Evolutionary conservation across 2,113 vertebrate species (phyloP).

Genomic region (Ploceus nigricollis): DNA sequence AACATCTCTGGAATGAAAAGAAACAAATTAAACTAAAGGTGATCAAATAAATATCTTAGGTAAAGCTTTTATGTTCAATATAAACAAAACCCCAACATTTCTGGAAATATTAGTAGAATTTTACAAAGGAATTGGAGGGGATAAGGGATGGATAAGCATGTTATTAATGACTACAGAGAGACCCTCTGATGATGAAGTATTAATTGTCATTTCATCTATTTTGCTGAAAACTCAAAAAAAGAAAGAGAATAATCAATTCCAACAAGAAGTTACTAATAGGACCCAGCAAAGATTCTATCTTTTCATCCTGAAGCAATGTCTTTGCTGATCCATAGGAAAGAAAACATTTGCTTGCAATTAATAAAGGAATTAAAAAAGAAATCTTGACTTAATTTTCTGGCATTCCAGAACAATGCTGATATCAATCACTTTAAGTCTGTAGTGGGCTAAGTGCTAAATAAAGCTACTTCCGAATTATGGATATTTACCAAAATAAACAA

Average conservation of each 20-base stretch:
- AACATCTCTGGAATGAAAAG: neutral
- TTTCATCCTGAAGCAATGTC: neutral
- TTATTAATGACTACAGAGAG: constrained; percentile 28
- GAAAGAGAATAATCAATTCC: neutral
- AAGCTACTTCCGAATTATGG: constrained; percentile 65
- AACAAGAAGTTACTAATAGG: neutral
- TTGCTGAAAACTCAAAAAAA: constrained; percentile 37
- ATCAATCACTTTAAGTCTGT: constrained; percentile 35
- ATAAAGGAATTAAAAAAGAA: constrained; percentile 58
- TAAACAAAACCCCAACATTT: constrained; percentile 16
- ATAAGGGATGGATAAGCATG: neutral
- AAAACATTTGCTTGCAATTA: constrained; percentile 57
- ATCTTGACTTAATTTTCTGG: neutral
- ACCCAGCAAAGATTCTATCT: constrained; percentile 21
- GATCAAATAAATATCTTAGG: neutral
- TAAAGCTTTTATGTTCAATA: neutral
- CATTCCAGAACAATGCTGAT: constrained; percentile 12
- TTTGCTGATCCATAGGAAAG: constrained; percentile 37
- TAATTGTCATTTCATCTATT: constrained; percentile 50
- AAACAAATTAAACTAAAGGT: neutral
- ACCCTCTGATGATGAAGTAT: constrained; percentile 60
- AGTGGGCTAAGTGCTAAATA: constrained; percentile 52
- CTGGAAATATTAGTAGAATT: constrained; percentile 39
- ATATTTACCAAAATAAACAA: constrained; percentile 63
- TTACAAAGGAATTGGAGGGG: neutral